phyloP scores from a whole-genome alignment of 2,113 vertebrate species.

The Myiagra hebetior region DNA sequence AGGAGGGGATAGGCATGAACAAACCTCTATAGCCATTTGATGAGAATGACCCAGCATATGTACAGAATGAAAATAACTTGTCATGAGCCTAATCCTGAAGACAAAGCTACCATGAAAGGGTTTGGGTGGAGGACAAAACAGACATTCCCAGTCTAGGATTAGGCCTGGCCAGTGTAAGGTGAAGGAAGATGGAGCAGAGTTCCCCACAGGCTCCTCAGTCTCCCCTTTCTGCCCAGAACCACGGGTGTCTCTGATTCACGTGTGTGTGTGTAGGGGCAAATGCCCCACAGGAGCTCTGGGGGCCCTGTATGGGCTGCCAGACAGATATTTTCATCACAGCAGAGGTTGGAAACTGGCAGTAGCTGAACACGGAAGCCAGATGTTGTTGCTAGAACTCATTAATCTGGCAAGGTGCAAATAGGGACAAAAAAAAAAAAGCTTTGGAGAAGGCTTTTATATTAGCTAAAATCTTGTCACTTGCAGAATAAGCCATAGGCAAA shows the following conservation, averaged over 20 bases:
- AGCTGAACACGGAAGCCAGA: neutral
- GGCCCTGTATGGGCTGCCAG: neutral
- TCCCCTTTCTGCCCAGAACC: neutral
- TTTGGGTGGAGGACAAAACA: neutral
- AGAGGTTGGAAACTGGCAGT: neutral
- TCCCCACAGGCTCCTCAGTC: neutral
- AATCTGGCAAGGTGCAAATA: neutral
- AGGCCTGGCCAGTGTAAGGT: neutral
- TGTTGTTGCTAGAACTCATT: neutral
- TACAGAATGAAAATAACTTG: neutral
- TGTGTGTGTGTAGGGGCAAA: neutral
- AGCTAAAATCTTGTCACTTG: neutral
- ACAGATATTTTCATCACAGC: neutral
- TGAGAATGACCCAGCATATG: neutral
- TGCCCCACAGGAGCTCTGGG: too few relatives aligned
- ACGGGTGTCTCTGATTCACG: accelerated
- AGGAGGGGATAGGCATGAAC: neutral
- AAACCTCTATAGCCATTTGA: neutral
- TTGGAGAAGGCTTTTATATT: neutral
- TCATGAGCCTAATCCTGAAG: neutral
- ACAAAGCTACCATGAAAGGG: neutral
- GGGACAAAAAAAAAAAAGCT: neutral
- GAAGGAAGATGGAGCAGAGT: neutral
- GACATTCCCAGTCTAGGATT: neutral
- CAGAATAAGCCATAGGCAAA: neutral